Conservation (phyloP, 2,888 invertebrate species). For the Corythucha ciliata region DNA sequence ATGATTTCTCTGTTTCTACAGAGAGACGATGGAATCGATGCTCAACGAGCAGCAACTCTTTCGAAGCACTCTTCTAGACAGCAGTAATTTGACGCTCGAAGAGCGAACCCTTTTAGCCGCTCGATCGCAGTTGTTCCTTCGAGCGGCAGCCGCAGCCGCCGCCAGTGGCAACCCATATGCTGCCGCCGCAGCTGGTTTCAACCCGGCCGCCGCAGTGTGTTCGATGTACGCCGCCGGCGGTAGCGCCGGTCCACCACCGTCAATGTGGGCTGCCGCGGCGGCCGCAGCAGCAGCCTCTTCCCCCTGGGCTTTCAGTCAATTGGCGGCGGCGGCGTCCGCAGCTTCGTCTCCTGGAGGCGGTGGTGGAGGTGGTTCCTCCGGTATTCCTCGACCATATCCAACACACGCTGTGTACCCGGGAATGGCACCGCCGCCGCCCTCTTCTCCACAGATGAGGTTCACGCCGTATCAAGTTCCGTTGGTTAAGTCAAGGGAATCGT, state of each 20-base stretch:
- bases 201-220: constrained; percentile 23
- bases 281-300: constrained; percentile 25
- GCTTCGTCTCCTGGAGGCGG: no score
- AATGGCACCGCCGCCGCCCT: constrained; percentile 20
- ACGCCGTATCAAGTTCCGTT: constrained; percentile 27
- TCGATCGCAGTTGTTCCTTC: constrained; percentile 61
- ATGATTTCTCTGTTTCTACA: constrained; percentile 35
- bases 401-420: no score
- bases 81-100: constrained; percentile 62
- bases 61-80: constrained; percentile 50
- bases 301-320: constrained; percentile 43
- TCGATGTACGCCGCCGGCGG: constrained; percentile 28
- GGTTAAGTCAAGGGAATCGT: constrained; percentile 27
- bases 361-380: no score
- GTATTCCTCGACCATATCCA: constrained; percentile 14
- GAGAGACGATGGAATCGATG: constrained; percentile 70
- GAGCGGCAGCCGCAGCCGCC: constrained; percentile 58
- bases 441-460: constrained; percentile 21
- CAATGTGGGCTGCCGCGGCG: constrained; percentile 13
- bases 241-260: no score
- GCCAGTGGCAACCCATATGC: constrained; percentile 41
- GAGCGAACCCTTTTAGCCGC: constrained; percentile 64
- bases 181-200: constrained; percentile 27
- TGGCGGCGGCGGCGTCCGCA: constrained; percentile 43
- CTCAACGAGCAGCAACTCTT: constrained; percentile 69